These are phyloP conservation scores for Sebastes ruberrimus DNA, from an alignment of 2,797 vertebrate genomes.

Conservation along the genomic window DNA sequence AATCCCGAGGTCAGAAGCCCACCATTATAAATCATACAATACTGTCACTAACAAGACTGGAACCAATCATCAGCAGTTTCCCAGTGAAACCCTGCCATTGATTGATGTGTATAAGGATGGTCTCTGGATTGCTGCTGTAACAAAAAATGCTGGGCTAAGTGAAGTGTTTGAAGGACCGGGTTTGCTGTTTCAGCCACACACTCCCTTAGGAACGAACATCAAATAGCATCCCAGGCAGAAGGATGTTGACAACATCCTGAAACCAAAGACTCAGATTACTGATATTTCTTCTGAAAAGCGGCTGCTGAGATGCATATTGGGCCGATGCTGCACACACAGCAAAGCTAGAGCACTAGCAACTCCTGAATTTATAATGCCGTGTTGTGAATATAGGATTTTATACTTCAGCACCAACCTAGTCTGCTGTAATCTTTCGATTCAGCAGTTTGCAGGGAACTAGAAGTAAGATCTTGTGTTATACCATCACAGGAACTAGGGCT, in stretches of 20 bases:
- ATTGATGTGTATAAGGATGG: constrained; percentile 60
- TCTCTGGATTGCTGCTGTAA: constrained; percentile 55
- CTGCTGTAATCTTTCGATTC: constrained; percentile 28
- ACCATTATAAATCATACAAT: constrained; percentile 28
- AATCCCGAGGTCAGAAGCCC: constrained; percentile 25
- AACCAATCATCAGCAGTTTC: constrained; percentile 62
- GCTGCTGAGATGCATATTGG: constrained; percentile 65
- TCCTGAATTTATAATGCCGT: constrained; percentile 73
- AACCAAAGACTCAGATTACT: constrained; percentile 74
- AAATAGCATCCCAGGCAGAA: constrained; percentile 68
- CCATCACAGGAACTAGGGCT: neutral
- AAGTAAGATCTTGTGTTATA: neutral
- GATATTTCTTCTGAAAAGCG: constrained; percentile 60
- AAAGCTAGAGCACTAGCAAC: constrained; percentile 60
- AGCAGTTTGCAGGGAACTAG: constrained; percentile 46
- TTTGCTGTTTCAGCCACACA: constrained; percentile 71
- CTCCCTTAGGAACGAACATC: constrained; percentile 66
- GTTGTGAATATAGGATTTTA: constrained; percentile 40
- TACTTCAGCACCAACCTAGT: constrained; percentile 33
- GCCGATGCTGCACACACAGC: constrained; percentile 66
- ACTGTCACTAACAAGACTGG: constrained; percentile 41
- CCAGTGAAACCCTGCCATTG: constrained; percentile 55
- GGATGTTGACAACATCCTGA: constrained; percentile 72
- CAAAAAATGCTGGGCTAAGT: constrained; percentile 70
- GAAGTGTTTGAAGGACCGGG: constrained; percentile 61